Evolutionary conservation across 2,113 vertebrate species (phyloP).

Genomic region (Solea solea): DNA sequence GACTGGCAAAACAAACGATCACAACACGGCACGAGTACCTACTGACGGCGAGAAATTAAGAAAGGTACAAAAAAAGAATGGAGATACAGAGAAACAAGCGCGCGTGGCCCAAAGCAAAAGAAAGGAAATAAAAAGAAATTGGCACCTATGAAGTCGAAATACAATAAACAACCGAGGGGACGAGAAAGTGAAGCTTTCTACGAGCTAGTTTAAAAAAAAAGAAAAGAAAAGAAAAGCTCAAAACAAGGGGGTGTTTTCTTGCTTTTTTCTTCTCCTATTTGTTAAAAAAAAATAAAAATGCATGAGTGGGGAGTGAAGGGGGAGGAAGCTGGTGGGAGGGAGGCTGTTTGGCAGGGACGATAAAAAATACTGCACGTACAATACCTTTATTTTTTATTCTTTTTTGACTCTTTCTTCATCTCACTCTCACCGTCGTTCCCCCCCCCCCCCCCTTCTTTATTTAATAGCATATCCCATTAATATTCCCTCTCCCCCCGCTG

Average conservation of each 20-base stretch:
- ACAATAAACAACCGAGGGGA: conserved; percentile 92
- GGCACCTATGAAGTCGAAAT: conserved; percentile 93
- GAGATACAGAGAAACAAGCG: conserved; percentile 69
- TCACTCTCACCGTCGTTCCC: conserved; percentile 59
- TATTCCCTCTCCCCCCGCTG: conserved; percentile 99
- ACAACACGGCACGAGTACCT: conserved; percentile 98
- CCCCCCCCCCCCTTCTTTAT: conserved; percentile 75
- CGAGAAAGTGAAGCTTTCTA: conserved; percentile 89
- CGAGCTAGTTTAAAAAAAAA: conserved; percentile 80
- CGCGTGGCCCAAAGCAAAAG: conserved; percentile 57
- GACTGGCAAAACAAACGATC: conserved; percentile 97
- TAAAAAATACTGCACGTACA: conserved; percentile 99
- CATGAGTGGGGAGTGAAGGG: conserved; percentile 76
- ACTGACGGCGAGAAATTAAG: conserved; percentile 84
- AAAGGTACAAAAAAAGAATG: conserved; percentile 76
- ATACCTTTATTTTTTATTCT: conserved; percentile 90
- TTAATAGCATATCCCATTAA: conserved; percentile 99
- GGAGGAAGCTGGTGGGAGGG: conserved; percentile 63
- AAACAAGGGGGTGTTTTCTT: conserved; percentile 83
- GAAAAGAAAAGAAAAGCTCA: conserved; percentile 61
- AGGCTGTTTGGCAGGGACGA: conserved; percentile 89
- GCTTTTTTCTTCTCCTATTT: conserved; percentile 65
- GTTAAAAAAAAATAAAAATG: conserved; percentile 83
- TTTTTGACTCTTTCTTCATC: conserved; percentile 61
- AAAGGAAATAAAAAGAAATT: conserved; percentile 74